Conservation (phyloP, 1,140 invertebrate genomes). For the Sinonovacula constricta region DNA sequence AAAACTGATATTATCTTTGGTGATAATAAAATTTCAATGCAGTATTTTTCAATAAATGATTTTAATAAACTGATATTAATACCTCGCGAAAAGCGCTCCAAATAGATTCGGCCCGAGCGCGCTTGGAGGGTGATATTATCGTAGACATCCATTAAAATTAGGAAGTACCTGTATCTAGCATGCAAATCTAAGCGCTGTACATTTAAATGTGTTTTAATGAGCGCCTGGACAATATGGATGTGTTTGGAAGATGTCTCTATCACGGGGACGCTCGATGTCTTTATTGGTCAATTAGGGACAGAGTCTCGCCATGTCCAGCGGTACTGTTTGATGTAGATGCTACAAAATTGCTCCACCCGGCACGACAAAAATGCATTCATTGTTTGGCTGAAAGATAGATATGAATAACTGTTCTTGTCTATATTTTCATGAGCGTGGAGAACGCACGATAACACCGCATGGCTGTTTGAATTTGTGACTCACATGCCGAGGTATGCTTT, state of each 20-base stretch:
- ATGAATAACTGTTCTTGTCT: no score
- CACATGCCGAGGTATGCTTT: no score
- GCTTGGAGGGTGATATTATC: background rate
- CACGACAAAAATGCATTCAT: no score
- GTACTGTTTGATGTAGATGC: no score
- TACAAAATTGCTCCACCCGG: no score
- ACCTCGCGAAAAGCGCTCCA: background rate
- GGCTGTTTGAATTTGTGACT: no score
- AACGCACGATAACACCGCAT: no score
- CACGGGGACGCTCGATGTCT: background rate
- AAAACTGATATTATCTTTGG: background rate
- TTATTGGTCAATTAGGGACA: background rate
- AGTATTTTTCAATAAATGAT: background rate
- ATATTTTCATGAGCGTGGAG: no score
- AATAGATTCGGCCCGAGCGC: background rate
- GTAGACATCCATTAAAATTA: background rate
- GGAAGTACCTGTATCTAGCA: background rate
- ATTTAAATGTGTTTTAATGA: background rate
- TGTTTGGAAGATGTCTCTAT: background rate
- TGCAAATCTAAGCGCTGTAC: background rate
- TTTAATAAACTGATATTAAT: background rate
- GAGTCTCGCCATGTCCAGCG: no score
- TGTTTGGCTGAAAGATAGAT: no score
- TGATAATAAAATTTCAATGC: background rate
- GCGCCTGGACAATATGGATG: background rate